Percentiles rank a stretch among this genome's conserved stretches.
phyloP scores from a whole-genome alignment of 2,888 invertebrate genomes.

The Vesta saturnalis region DNA sequence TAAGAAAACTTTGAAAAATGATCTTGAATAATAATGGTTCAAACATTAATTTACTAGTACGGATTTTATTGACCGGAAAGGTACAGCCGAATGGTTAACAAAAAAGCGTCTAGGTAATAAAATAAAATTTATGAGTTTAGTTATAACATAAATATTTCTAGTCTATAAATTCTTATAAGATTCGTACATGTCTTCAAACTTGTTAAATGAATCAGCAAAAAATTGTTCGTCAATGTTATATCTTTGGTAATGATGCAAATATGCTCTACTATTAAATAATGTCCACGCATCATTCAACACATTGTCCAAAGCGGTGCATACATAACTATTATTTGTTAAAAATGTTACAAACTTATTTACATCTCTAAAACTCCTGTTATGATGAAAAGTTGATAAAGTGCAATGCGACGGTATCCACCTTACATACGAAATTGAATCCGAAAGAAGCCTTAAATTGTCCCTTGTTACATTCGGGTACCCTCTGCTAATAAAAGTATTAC shows the following conservation, averaged over 20 bases:
- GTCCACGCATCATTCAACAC: conserved; percentile 63
- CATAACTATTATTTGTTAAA: conserved; percentile 62
- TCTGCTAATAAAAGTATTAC: conserved; percentile 61
- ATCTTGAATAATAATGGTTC: no score
- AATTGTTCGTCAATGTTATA: conserved; percentile 63
- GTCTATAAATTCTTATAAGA: conserved; percentile 4
- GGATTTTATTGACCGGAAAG: no score
- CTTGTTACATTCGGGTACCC: conserved; percentile 49
- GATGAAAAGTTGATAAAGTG: conserved; percentile 58
- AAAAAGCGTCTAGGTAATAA: no score
- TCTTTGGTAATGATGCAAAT: conserved; percentile 65
- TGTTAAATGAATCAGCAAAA: conserved; percentile 63
- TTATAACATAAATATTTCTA: not conserved
- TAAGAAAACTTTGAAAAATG: no score
- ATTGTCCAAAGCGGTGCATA: conserved; percentile 57
- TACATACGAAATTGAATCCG: conserved; percentile 56
- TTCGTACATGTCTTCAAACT: not conserved
- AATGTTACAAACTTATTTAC: conserved; percentile 62
- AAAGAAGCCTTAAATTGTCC: conserved; percentile 52
- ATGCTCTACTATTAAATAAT: conserved; percentile 63
- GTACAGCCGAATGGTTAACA: no score
- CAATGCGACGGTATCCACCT: conserved; percentile 57
- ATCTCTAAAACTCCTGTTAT: conserved; percentile 57
- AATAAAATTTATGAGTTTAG: not conserved
- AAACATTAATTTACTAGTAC: no score